Conservation (phyloP, 2,888 invertebrate genomes). For the Ophonus ardosiacus region DNA sequence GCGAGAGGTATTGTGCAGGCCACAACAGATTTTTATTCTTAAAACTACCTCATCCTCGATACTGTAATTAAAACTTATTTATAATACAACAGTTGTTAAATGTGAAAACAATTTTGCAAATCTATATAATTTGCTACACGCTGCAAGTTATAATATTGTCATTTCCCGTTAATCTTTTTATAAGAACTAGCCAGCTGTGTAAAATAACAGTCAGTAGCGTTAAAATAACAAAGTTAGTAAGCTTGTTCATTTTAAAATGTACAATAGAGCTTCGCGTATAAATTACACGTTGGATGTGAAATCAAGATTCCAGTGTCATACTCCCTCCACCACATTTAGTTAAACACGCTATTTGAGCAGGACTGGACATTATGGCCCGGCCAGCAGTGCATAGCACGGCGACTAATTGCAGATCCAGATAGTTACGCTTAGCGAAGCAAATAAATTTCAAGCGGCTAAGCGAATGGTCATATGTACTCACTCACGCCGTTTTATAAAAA, state of each 20-base stretch:
- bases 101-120: no score
- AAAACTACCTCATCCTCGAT: no score
- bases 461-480: slow-evolving; percentile 26
- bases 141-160: no score
- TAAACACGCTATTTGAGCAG: slow-evolving; percentile 62
- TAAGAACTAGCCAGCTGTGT: no score
- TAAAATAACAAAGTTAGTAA: slow-evolving; percentile 47
- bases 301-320: slow-evolving; percentile 61
- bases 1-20: no score
- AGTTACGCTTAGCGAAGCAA: slow-evolving; percentile 71
- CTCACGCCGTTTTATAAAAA: slow-evolving; percentile 17
- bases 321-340: slow-evolving; percentile 58
- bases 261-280: slow-evolving; percentile 15
- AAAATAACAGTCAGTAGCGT: no score
- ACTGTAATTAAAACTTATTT: no score
- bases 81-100: no score
- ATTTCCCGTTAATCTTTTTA: no score
- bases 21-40: no score
- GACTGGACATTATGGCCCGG: slow-evolving; percentile 58
- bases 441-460: slow-evolving; percentile 68
- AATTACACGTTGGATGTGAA: slow-evolving; percentile 56
- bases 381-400: slow-evolving; percentile 61
- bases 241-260: slow-evolving; percentile 24
- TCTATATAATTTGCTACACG: no score
- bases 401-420: slow-evolving; percentile 71